Evolutionary conservation across 2,888 invertebrate genomes (phyloP).

Genomic region (Drosophila pseudotalamancana): DNA sequence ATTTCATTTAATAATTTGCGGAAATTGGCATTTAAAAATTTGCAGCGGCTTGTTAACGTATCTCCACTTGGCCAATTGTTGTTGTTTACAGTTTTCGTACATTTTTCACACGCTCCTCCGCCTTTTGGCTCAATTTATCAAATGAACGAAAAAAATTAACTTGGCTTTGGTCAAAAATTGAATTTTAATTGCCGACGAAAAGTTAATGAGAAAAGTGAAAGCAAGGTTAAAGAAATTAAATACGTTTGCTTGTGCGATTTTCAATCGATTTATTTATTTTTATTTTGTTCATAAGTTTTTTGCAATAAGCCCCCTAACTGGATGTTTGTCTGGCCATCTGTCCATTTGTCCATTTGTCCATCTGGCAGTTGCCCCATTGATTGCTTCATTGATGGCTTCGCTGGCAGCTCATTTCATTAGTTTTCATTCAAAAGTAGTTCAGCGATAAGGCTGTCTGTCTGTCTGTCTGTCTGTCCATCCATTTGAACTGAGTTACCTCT

Average conservation of each 20-base stretch:
- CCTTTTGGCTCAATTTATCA: constrained; percentile 67
- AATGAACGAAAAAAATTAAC: neutral
- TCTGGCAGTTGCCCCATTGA: constrained; percentile 49
- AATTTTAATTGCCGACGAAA: constrained; percentile 78
- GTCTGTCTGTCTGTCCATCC: neutral
- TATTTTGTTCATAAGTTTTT: constrained; percentile 8
- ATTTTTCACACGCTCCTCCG: constrained; percentile 73
- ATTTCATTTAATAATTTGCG: constrained; percentile 80
- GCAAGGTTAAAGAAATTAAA: constrained; percentile 79
- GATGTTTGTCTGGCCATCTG: constrained; percentile 19
- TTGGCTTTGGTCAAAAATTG: constrained; percentile 67
- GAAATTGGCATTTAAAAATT: constrained; percentile 79
- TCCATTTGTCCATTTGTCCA: constrained; percentile 9
- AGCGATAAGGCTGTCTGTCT: constrained; percentile 51
- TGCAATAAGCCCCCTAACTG: constrained; percentile 43
- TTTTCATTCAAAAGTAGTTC: constrained; percentile 76
- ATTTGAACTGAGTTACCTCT: constrained; percentile 15
- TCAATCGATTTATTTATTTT: constrained; percentile 49
- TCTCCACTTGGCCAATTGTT: constrained; percentile 19
- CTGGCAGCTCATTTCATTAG: constrained; percentile 62
- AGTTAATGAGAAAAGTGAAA: constrained; percentile 80
- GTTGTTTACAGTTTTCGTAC: constrained; percentile 20
- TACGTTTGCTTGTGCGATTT: constrained; percentile 51
- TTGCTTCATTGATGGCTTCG: constrained; percentile 51
- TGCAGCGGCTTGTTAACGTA: constrained; percentile 72